Evolutionary conservation across 2,113 vertebrate species (phyloP).

Genomic region (Eubucco bourcierii): DNA sequence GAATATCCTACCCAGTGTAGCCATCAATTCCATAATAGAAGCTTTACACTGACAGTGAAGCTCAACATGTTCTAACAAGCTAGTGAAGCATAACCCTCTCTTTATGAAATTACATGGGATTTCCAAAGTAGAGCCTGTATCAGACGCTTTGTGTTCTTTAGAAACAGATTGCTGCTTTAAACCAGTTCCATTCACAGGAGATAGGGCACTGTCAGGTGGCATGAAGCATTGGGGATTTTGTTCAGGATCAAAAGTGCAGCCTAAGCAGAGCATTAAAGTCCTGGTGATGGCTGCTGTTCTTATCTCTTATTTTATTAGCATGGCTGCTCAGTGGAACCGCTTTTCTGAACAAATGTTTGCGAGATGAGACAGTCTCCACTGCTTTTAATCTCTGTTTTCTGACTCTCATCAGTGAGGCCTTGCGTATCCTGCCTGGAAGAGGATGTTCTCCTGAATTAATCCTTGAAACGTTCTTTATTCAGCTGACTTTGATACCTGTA

Average conservation of each 20-base stretch:
- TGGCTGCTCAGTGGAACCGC: not conserved
- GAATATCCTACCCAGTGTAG: not conserved
- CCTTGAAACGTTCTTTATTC: not conserved
- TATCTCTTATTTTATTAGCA: not conserved
- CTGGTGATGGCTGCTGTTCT: not conserved
- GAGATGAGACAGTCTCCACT: not conserved
- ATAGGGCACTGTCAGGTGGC: not conserved
- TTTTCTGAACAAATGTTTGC: not conserved
- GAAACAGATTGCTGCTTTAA: not conserved
- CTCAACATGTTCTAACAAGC: constrained; percentile 12
- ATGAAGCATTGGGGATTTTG: not conserved
- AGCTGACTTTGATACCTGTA: not conserved
- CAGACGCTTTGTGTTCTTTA: not conserved
- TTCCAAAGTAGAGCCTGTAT: not conserved
- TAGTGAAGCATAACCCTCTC: not conserved
- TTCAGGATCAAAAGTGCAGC: not conserved
- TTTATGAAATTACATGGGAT: not conserved
- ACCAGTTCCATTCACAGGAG: not conserved
- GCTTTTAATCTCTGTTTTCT: not conserved
- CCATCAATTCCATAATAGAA: not conserved
- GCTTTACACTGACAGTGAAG: constrained; percentile 23
- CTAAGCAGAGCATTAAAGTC: not conserved
- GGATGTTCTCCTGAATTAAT: not conserved
- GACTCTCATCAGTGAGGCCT: not conserved
- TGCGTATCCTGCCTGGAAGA: not conserved